Percentiles rank a stretch among this genome's conserved stretches.
Evolutionary conservation across 1,140 invertebrate genomes (phyloP).

Genomic region (Drosophila navojoa): DNA sequence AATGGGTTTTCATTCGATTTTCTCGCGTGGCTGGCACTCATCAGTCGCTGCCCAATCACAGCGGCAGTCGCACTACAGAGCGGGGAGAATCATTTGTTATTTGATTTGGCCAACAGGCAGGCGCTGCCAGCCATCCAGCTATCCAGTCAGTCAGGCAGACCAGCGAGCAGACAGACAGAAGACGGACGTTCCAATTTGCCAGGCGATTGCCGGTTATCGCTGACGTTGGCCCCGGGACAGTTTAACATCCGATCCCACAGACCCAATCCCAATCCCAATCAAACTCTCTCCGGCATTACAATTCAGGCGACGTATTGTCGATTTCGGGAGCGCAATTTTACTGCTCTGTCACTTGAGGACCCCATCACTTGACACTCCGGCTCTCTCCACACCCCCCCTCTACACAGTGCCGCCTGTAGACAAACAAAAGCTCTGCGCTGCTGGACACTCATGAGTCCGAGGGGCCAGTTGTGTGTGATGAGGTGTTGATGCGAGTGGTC

Average conservation of each 20-base stretch:
- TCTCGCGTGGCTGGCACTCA: slow-evolving; percentile 49
- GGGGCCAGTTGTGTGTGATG: slow-evolving; percentile 8
- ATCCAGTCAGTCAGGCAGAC: not conserved
- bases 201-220: slow-evolving; percentile 49
- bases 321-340: slow-evolving; percentile 46
- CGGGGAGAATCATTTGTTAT: slow-evolving; percentile 71
- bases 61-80: slow-evolving; percentile 20
- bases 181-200: slow-evolving; percentile 56
- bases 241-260: not conserved
- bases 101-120: slow-evolving; percentile 64
- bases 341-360: slow-evolving; percentile 30
- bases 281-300: not conserved
- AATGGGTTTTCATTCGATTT: slow-evolving; percentile 57
- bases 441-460: slow-evolving; percentile 12
- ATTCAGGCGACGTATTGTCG: slow-evolving; percentile 32
- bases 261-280: not conserved
- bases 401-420: slow-evolving; percentile 7
- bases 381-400: too few species aligned
- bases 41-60: slow-evolving; percentile 56
- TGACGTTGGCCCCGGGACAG: slow-evolving; percentile 28
- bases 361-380: slow-evolving; percentile 5
- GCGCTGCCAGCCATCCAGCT: slow-evolving; percentile 6
- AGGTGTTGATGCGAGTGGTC: slow-evolving; percentile 41
- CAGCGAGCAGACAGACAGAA: not conserved
- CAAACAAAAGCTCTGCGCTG: slow-evolving; percentile 16